A percentile compares a stretch with the other conserved stretches of the same genome.
phyloP scores from a whole-genome alignment of 2,888 invertebrate species.

The Apomyelois bistriatella region DNA sequence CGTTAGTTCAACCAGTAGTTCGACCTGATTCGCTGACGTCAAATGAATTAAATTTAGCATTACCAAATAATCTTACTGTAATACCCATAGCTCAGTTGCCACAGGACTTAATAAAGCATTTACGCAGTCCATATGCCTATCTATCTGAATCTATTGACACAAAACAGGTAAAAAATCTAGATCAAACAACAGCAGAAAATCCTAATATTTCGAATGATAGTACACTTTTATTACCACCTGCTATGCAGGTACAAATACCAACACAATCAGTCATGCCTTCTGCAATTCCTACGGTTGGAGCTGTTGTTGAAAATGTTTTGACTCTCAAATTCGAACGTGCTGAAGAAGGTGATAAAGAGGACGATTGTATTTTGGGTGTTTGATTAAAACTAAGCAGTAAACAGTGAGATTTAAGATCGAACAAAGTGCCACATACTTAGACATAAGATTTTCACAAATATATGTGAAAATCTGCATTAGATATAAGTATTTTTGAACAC shows the following conservation, averaged over 20 bases:
- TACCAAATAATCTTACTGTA: neutral
- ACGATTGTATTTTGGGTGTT: conserved; percentile 3
- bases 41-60: neutral
- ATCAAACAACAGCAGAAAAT: too few relatives aligned
- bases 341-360: neutral
- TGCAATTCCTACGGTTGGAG: neutral
- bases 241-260: neutral
- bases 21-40: too few relatives aligned
- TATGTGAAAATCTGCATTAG: too few relatives aligned
- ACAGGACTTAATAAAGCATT: neutral
- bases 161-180: too few relatives aligned
- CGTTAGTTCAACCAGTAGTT: neutral
- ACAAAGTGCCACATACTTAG: too few relatives aligned
- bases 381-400: neutral
- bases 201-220: neutral
- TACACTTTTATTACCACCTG: neutral
- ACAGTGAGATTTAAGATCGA: too few relatives aligned
- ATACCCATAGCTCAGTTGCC: conserved; percentile 1
- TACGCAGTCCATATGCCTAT: neutral
- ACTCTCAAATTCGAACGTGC: neutral
- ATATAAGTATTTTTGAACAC: too few relatives aligned
- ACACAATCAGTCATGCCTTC: too few relatives aligned
- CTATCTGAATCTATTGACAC: too few relatives aligned
- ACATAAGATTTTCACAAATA: too few relatives aligned
- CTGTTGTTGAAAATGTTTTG: neutral